Evolutionary conservation across 2,888 invertebrate species (phyloP).

Genomic region (Sesia bembeciformis): DNA sequence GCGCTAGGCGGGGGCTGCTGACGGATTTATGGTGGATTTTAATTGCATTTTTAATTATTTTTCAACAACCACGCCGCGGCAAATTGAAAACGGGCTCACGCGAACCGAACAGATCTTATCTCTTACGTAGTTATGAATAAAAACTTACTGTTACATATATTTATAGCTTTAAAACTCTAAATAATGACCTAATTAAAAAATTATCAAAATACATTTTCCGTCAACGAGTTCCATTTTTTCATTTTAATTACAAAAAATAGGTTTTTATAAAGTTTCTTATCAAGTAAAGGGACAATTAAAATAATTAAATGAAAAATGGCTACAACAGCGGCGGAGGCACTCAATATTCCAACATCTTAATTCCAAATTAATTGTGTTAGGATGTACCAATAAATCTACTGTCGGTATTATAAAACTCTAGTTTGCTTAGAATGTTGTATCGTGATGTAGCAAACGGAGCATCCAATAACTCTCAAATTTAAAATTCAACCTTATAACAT

Average conservation of each 20-base stretch:
- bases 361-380: constrained; percentile 50
- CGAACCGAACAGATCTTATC: constrained; percentile 47
- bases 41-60: constrained; percentile 72
- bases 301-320: constrained; percentile 4
- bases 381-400: constrained; percentile 53
- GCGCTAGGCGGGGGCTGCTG: constrained; percentile 48
- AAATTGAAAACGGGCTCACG: constrained; percentile 55
- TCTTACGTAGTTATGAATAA: constrained; percentile 18
- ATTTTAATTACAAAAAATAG: not conserved
- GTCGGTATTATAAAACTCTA: constrained; percentile 45
- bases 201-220: constrained; percentile 1
- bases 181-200: constrained; percentile 3
- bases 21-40: constrained; percentile 64
- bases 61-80: constrained; percentile 53
- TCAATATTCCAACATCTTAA: constrained; percentile 44
- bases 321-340: constrained; percentile 16
- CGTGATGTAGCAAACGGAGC: constrained; percentile 14
- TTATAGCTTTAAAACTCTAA: not conserved
- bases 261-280: constrained; percentile 2
- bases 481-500: constrained; percentile 14
- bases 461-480: constrained; percentile 1
- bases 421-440: constrained; percentile 38
- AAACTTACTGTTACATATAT: constrained; percentile 5
- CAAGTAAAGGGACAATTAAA: constrained; percentile 5
- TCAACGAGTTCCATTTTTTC: constrained; percentile 1